These are phyloP conservation scores for Etheostoma cragini DNA, from an alignment of 2,113 vertebrate species.

Conservation along the genomic window DNA sequence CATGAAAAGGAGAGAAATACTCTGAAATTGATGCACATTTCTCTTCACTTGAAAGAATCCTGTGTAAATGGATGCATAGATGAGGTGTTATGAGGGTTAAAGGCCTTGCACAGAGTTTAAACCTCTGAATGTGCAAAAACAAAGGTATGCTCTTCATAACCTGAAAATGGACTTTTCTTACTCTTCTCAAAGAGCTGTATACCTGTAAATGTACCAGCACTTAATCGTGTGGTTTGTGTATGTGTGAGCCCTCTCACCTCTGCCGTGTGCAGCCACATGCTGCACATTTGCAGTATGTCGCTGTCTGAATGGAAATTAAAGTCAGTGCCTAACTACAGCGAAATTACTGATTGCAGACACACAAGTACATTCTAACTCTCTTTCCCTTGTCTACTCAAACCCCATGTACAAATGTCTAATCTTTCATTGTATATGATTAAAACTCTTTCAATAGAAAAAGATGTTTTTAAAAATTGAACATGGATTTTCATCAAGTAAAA, in stretches of 20 bases:
- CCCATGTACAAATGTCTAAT: constrained; percentile 71
- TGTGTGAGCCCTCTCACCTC: constrained; percentile 41
- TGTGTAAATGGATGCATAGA: constrained; percentile 66
- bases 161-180: constrained; percentile 59
- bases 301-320: constrained; percentile 61
- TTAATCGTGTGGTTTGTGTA: constrained; percentile 39
- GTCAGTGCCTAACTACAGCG: constrained; percentile 61
- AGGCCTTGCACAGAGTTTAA: constrained; percentile 68
- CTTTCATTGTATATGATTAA: constrained; percentile 61
- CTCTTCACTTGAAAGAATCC: constrained; percentile 67
- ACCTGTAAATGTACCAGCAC: constrained; percentile 45
- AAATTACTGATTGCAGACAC: constrained; percentile 71
- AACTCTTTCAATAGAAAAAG: constrained; percentile 79
- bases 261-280: constrained; percentile 32
- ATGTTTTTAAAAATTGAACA: constrained; percentile 79
- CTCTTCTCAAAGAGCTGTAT: constrained; percentile 47
- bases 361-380: constrained; percentile 61
- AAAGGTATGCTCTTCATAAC: constrained; percentile 56
- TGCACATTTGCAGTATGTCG: constrained; percentile 48
- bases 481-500: constrained; percentile 81
- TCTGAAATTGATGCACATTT: constrained; percentile 62
- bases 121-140: constrained; percentile 73
- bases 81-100: constrained; percentile 71
- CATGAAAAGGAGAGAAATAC: constrained; percentile 72
- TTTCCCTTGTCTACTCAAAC: constrained; percentile 57